Evolutionary conservation across 2,888 invertebrate genomes (phyloP), one percentile per base, ranked within the genome.

Genomic region (Yponomeuta evonymella): DNA sequence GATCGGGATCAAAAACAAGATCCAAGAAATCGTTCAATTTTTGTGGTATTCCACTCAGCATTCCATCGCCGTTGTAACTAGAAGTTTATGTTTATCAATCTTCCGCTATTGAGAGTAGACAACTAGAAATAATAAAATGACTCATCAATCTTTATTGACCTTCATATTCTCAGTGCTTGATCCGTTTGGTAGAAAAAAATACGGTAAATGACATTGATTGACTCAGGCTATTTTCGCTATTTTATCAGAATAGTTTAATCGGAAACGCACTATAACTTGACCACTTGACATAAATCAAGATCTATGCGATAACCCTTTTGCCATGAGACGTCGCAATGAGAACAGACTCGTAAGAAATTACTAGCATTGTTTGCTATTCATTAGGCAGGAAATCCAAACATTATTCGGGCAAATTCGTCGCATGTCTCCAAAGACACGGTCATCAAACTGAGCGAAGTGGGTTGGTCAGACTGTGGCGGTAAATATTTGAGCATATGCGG

Each of bases 401-500:
- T 58, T 58, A 65, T 23, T 58, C 43, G 15, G 23, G 70, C 71
- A 75, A 74, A 73, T 73, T 70, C 73, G 71, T 75, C 75, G 74
- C 74, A 69, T 62, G 75, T 74, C 81, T 85, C 84, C 84, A 79
- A 76, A 84, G 84, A 85, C 83, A 86, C 84, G 85, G 83, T 85
- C 85, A 79, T 77, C 78, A 80, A 83, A 83, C 83, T 79, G 78
- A 78, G 71, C 71, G 74, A 71, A 77, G 80, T 80, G 86, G 83
- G 86, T 87, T 30, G 11, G 23, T 76, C 77, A 75, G 82, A 84
- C 85, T 84, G 81, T 80, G 48, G 67, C 79, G 77, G 85, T 85
- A 88, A 90, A 90, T 89, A 89, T 90, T 89, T 90, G 87, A 81
- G 76, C 84, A 82, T 83, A 85, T 81, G 84, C 80, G 82, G 81